Evolutionary conservation across 2,113 vertebrate species (phyloP).

Genomic region (Chamaetylas fuelleborni): DNA sequence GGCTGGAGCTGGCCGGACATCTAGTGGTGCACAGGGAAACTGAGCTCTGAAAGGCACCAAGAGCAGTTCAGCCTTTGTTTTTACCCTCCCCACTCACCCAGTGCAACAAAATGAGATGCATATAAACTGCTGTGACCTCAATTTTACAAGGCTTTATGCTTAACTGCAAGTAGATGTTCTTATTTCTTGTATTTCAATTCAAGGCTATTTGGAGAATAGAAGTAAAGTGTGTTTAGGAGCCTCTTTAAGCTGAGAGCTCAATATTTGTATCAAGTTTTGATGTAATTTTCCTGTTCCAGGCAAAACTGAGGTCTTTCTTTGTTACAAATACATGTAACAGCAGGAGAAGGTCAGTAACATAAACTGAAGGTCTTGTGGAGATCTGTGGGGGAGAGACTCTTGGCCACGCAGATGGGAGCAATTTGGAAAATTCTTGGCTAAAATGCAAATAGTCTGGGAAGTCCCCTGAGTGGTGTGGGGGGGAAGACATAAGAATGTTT

Average conservation of each 20-base stretch:
- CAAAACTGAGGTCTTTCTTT: not conserved
- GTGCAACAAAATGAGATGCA: not conserved
- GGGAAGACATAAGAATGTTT: not conserved
- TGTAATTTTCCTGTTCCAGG: not conserved
- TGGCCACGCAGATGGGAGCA: not conserved
- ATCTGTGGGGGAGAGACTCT: not conserved
- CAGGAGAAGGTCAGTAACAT: not conserved
- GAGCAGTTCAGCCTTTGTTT: not conserved
- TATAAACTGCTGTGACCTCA: not conserved
- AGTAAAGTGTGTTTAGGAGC: not conserved
- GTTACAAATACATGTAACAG: not conserved
- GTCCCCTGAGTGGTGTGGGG: not conserved
- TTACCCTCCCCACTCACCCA: not conserved
- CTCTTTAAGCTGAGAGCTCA: not conserved
- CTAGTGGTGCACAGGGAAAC: constrained; percentile 31
- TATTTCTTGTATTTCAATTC: not conserved
- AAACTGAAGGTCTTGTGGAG: not conserved
- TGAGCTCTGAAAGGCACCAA: not conserved
- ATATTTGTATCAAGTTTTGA: not conserved
- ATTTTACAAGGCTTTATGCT: not conserved
- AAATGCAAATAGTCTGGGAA: not conserved
- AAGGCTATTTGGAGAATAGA: not conserved
- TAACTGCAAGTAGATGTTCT: not conserved
- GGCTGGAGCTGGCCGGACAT: not conserved
- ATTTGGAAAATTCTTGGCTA: not conserved